These are phyloP conservation scores for Rana temporaria DNA, from an alignment of 2,113 vertebrate species.

Conservation along the genomic window DNA sequence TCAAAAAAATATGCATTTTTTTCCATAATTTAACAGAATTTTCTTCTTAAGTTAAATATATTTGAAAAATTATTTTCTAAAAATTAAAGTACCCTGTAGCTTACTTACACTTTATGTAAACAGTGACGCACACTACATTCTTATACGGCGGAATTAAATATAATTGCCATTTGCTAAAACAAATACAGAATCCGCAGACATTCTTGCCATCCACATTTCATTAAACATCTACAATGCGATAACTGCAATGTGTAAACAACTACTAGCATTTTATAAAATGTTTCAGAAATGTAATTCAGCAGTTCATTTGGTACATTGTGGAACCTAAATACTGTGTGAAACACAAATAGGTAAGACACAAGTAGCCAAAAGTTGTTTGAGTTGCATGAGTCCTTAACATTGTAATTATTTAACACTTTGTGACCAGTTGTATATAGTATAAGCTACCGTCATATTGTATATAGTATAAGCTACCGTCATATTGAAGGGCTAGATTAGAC, in stretches of 20 bases:
- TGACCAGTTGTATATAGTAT: no score
- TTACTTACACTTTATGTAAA: slow-evolving; percentile 3
- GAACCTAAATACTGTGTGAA: neutral
- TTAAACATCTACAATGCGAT: neutral
- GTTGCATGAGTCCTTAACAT: no score
- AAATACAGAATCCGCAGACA: neutral
- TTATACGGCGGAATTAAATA: neutral
- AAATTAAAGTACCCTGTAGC: slow-evolving; percentile 2
- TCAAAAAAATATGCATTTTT: slow-evolving; percentile 14
- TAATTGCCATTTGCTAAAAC: neutral
- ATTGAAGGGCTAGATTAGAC: no score
- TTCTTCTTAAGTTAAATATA: slow-evolving; percentile 11
- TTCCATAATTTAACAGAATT: slow-evolving; percentile 25
- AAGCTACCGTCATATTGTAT: no score
- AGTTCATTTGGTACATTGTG: neutral
- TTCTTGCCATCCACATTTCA: neutral
- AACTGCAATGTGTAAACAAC: neutral
- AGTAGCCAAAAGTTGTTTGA: neutral
- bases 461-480: no score
- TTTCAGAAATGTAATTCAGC: neutral
- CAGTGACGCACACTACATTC: neutral
- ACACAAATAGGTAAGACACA: no score
- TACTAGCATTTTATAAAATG: neutral
- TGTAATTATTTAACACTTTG: no score
- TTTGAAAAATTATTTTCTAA: neutral